Base-by-base conservation (phyloP, 1,140 invertebrate genomes). In the Phymastichus coffea region DNA sequence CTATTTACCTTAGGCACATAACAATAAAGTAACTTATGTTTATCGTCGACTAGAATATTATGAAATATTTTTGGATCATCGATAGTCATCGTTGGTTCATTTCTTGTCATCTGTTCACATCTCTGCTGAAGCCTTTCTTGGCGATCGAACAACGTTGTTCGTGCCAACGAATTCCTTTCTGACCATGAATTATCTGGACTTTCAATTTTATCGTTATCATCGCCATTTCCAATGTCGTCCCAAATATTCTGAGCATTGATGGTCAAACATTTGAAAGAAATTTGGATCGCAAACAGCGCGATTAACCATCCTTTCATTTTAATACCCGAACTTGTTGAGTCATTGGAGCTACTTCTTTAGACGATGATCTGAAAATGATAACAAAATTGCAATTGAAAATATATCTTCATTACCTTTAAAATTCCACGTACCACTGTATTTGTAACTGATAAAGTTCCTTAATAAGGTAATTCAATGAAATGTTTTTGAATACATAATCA, bases 1-100 rank as follows among this genome's bases (percentile, higher is more conserved):
- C n/a, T 30, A 22, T 22, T 80, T 81, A 92, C 91, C 85, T 96
- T 96, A 52, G 94, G 93, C 47, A 96, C 92, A 77, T 95, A 95
- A 74, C 94, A 96, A 72, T 95, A 96, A 0, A 96, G 80, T 3
- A 95, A 76, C 69, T 90, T 88, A 67, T 93, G 88, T 47, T 86
- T 83, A 66, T 89, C 87, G 71, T 94, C 90, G 15, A 94, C 86
- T 56, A 94, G 80, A 73, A 94, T 84, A 73, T 93, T 90, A 86
- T 83, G 65, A 90, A 83, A 61, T 83, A 80, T 55, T 75, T 79
- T 10, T 80, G 76, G 43, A 78, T 82, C 33, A 84, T 57, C 44
- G 17, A 2, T 69, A 57, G 4, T 17, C 68, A 30, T 63, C 68
- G 40, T 25, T 0, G 14, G 7, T 15, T 38, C 33, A 25, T 19